These are phyloP conservation scores for Acleris emargana DNA, from an alignment of 2,888 invertebrate genomes.

Conservation along the genomic window DNA sequence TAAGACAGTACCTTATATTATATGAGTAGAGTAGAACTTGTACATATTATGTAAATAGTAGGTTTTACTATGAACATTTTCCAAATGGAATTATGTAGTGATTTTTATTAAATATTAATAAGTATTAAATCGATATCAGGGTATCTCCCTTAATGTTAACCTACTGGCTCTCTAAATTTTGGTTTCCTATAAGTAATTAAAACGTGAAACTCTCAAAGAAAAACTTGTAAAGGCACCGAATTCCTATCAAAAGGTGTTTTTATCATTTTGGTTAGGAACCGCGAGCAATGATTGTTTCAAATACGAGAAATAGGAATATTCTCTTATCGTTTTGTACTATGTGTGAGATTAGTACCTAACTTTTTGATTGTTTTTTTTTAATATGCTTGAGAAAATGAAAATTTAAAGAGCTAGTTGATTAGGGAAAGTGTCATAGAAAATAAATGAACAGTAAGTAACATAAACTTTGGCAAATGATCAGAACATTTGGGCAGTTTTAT, in stretches of 20 bases:
- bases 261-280: too few relatives aligned
- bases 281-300: too few relatives aligned
- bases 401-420: conserved; percentile 22
- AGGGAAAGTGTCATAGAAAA: conserved; percentile 27
- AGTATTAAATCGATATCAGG: conserved; percentile 78
- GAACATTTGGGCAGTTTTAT: conserved; percentile 7
- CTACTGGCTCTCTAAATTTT: conserved; percentile 57
- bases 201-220: too few relatives aligned
- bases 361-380: not conserved
- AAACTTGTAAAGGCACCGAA: too few relatives aligned
- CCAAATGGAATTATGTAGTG: conserved; percentile 62
- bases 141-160: conserved; percentile 69
- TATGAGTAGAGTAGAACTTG: conserved; percentile 37
- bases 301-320: too few relatives aligned
- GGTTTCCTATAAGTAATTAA: conserved; percentile 39
- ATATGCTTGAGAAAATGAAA: not conserved
- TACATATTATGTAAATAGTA: conserved; percentile 64
- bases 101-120: conserved; percentile 56
- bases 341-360: not conserved
- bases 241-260: too few relatives aligned
- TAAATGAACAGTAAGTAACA: conserved; percentile 23
- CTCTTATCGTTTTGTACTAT: too few relatives aligned
- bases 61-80: conserved; percentile 55
- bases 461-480: conserved; percentile 24
- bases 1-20: conserved; percentile 14